These are phyloP conservation scores for Ceryle rudis DNA, from an alignment of 2,797 vertebrate genomes.

Conservation along the genomic window DNA sequence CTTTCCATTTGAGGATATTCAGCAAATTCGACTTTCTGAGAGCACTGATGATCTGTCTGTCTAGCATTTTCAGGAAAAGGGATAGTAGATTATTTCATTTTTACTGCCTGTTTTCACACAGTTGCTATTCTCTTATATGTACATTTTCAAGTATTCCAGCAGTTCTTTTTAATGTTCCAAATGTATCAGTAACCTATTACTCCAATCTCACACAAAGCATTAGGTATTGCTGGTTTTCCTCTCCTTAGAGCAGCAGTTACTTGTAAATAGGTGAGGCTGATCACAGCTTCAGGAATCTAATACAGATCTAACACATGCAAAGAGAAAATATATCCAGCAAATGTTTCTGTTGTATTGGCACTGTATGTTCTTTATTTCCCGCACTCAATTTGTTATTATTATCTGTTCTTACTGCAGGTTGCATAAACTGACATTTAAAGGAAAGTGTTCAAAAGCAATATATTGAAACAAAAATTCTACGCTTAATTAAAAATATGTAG, in stretches of 20 bases:
- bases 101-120: neutral
- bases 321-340: neutral
- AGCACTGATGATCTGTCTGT: neutral
- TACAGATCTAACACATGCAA: neutral
- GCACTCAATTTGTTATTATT: neutral
- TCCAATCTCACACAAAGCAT: slow-evolving; percentile 36
- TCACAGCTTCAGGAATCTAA: slow-evolving; percentile 3
- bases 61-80: slow-evolving; percentile 21
- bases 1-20: slow-evolving; percentile 16
- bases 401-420: neutral
- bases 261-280: slow-evolving; percentile 61
- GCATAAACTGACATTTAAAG: slow-evolving; percentile 30
- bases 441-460: slow-evolving; percentile 3
- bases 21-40: slow-evolving; percentile 55
- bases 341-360: neutral
- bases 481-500: slow-evolving; percentile 60
- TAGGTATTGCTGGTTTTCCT: neutral
- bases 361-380: neutral
- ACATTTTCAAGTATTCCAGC: slow-evolving; percentile 38
- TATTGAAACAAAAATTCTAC: slow-evolving; percentile 44
- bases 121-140: neutral
- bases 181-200: neutral
- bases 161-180: slow-evolving; percentile 44
- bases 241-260: slow-evolving; percentile 25
- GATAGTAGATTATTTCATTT: neutral